phyloP scores from a whole-genome alignment of 2,797 vertebrate genomes.

The Premnoplex brunnescens region DNA sequence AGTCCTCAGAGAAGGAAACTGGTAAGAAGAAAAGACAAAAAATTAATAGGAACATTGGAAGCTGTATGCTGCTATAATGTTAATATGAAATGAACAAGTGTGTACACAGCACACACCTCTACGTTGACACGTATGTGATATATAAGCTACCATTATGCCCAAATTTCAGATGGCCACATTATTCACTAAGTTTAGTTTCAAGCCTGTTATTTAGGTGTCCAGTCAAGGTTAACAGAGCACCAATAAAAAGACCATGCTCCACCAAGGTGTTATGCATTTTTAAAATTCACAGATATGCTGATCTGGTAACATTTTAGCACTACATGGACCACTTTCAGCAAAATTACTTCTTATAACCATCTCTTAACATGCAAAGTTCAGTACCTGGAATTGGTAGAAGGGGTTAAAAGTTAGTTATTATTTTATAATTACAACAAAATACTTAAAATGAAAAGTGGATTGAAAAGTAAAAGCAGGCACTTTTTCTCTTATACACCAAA shows the following conservation, averaged over 20 bases:
- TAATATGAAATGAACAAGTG: not conserved
- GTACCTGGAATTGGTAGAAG: not conserved
- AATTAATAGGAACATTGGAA: not conserved
- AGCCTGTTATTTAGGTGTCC: not conserved
- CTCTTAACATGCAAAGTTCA: not conserved
- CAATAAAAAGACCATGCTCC: not conserved
- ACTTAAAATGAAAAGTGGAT: not conserved
- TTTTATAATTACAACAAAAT: not conserved
- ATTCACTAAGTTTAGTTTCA: not conserved
- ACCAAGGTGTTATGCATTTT: not conserved
- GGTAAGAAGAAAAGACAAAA: not conserved
- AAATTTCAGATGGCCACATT: not conserved
- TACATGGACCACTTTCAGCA: not conserved
- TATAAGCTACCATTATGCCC: not conserved
- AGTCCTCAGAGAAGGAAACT: not conserved
- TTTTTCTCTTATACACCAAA: not conserved
- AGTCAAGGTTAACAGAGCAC: not conserved
- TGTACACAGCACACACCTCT: not conserved
- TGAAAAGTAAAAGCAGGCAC: not conserved
- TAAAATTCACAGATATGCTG: not conserved
- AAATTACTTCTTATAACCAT: not conserved
- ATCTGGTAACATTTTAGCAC: not conserved
- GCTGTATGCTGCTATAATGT: not conserved
- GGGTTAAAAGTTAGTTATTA: not conserved
- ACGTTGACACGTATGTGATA: not conserved